A percentile compares a stretch with the other conserved stretches of the same genome.
Evolutionary conservation across 92 coral and sea anemone genomes (phyloP).

Genomic region (Isaurus tuberculatus): DNA sequence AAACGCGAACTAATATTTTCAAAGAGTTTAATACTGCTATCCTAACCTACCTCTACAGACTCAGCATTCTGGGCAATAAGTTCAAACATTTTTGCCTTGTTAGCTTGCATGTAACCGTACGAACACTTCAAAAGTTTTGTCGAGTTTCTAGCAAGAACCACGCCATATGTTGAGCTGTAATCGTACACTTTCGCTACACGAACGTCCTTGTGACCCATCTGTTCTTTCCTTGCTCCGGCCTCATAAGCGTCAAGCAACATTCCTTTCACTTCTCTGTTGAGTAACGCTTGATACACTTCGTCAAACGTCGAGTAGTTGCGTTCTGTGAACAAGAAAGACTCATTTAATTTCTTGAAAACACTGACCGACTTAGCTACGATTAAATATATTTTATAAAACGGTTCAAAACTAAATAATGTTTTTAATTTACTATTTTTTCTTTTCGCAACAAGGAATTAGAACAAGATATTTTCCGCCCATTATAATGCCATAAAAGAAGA

Average conservation of each 20-base stretch:
- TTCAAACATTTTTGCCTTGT: slow-evolving; percentile 35
- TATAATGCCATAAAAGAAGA: no score
- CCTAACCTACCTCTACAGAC: slow-evolving; percentile 10
- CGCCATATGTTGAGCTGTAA: slow-evolving; percentile 46
- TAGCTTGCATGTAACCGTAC: slow-evolving; percentile 41
- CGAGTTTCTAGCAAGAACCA: slow-evolving; percentile 39
- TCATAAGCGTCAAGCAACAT: slow-evolving; percentile 41
- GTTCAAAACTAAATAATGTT: no score
- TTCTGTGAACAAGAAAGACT: neutral
- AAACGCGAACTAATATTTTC: neutral
- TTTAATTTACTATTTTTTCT: no score
- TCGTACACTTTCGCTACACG: slow-evolving; percentile 47
- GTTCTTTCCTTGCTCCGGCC: slow-evolving; percentile 40
- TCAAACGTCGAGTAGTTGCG: slow-evolving; percentile 45
- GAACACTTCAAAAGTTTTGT: slow-evolving; percentile 41
- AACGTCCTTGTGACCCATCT: slow-evolving; percentile 16
- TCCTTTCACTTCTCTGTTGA: slow-evolving; percentile 36
- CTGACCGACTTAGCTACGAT: neutral
- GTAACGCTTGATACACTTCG: slow-evolving; percentile 35
- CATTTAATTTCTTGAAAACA: neutral
- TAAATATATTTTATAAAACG: neutral
- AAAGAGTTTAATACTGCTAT: no score
- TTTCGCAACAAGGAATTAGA: no score
- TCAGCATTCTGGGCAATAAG: slow-evolving; percentile 26
- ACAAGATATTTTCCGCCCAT: no score